phyloP scores from a whole-genome alignment of 2,113 vertebrate species.

The Mustela lutreola region DNA sequence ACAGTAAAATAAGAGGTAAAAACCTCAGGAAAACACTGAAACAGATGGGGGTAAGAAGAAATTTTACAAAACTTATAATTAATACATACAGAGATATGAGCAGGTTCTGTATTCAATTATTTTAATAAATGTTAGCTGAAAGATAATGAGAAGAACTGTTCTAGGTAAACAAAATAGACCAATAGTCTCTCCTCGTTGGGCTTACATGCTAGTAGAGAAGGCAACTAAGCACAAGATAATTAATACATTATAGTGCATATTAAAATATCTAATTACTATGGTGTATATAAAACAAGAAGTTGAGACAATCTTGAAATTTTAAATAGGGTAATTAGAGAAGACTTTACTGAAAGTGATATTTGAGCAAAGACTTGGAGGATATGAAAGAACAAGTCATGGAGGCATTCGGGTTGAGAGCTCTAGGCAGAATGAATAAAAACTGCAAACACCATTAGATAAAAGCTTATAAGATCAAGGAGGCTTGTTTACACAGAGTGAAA shows the following conservation, averaged over 20 bases:
- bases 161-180: background rate
- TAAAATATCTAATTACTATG: background rate
- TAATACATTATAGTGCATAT: background rate
- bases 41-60: background rate
- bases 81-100: background rate
- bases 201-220: background rate
- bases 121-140: background rate
- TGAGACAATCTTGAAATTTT: background rate
- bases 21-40: background rate
- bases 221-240: background rate
- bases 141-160: background rate
- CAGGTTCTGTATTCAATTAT: background rate
- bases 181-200: background rate
- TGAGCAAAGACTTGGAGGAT: background rate
- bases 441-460: background rate
- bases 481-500: background rate
- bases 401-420: background rate
- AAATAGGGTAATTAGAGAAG: background rate
- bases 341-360: background rate
- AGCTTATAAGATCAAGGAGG: background rate
- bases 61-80: background rate
- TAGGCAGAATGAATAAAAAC: background rate
- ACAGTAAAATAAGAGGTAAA: background rate
- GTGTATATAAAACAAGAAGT: background rate
- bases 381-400: background rate